A percentile compares a stretch with the other conserved stretches of the same genome.
phyloP scores from a whole-genome alignment of 2,888 invertebrate genomes.

The Pollenia amentaria region DNA sequence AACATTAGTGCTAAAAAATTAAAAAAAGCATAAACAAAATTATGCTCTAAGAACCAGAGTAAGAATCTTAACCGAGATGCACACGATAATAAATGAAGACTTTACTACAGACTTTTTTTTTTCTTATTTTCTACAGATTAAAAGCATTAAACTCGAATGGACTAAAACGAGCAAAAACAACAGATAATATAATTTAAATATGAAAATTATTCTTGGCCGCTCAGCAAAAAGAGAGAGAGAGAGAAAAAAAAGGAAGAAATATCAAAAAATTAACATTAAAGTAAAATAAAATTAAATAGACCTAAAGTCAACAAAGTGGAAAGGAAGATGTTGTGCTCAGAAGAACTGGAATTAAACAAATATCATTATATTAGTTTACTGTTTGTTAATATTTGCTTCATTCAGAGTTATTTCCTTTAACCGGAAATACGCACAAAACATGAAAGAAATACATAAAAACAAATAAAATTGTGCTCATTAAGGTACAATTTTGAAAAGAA shows the following conservation, averaged over 20 bases:
- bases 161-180: neutral
- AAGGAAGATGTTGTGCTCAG: conserved; percentile 47
- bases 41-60: neutral
- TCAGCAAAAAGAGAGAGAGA: neutral
- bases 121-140: neutral
- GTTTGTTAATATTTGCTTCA: conserved; percentile 10
- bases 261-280: neutral
- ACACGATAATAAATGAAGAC: conserved; percentile 35
- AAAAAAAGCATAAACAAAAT: neutral
- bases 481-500: conserved; percentile 43
- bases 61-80: conserved; percentile 34
- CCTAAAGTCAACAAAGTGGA: conserved; percentile 57
- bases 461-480: conserved; percentile 53
- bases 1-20: conserved; percentile 12
- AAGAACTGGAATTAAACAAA: conserved; percentile 52
- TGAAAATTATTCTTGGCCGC: conserved; percentile 30
- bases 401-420: neutral
- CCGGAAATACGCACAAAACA: conserved; percentile 22
- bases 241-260: no score
- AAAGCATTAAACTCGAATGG: neutral
- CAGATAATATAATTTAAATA: conserved; percentile 34
- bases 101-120: neutral
- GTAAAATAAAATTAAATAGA: conserved; percentile 37
- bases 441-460: neutral
- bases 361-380: conserved; percentile 37